phyloP scores from a whole-genome alignment of 2,797 vertebrate genomes.

The Crocodylus rhombifer region DNA sequence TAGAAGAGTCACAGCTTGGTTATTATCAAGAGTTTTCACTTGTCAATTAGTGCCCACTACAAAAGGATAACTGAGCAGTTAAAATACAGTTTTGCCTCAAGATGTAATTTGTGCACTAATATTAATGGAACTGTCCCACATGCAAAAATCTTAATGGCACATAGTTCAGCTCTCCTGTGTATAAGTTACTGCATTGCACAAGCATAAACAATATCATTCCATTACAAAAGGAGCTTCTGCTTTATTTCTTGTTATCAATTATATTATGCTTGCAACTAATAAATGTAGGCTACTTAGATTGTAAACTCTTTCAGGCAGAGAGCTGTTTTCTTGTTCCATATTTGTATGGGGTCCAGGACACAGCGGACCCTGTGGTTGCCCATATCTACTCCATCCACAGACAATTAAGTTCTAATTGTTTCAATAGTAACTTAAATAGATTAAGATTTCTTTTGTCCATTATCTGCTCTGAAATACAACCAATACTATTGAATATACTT shows the following conservation, averaged over 20 bases:
- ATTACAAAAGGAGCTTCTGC: neutral
- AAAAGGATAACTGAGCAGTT: neutral
- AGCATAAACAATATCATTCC: slow-evolving; percentile 17
- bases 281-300: slow-evolving; percentile 6
- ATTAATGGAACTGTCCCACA: neutral
- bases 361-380: neutral
- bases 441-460: neutral
- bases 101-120: neutral
- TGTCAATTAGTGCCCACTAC: neutral
- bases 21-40: neutral
- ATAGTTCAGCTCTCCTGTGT: neutral
- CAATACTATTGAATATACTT: accelerated
- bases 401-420: accelerated
- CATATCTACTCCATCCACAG: neutral
- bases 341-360: neutral
- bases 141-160: neutral
- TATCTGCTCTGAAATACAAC: neutral
- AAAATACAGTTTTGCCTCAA: neutral
- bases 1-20: neutral
- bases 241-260: neutral
- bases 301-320: neutral
- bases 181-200: neutral
- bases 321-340: neutral
- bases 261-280: neutral
- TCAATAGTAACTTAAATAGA: neutral